A percentile compares a stretch with the other conserved stretches of the same genome.
Conservation (phyloP, 1,140 invertebrate species). For the Apis mellifera region DNA sequence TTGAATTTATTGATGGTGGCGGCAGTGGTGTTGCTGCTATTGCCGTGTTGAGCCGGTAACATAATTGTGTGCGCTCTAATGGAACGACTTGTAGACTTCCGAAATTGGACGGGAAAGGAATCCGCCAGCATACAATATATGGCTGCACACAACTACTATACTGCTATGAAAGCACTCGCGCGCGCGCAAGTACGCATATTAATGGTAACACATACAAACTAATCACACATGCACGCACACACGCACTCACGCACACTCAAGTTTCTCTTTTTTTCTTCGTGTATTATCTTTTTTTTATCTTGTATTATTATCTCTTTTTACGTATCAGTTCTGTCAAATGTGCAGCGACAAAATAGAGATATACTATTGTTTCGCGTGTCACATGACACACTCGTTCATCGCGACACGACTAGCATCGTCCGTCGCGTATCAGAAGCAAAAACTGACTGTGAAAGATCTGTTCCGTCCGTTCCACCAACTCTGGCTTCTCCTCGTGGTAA, state of each 20-base stretch:
- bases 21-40: conserved; percentile 36
- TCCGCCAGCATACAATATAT: conserved; percentile 10
- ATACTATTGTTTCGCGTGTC: conserved; percentile 67
- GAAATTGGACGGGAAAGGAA: conserved; percentile 19
- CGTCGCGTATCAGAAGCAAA: conserved; percentile 67
- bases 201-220: conserved; percentile 11
- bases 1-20: conserved; percentile 5
- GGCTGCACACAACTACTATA: background rate
- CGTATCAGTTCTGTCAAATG: background rate
- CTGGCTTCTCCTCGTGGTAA: conserved; percentile 67
- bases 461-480: conserved; percentile 34
- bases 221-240: conserved; percentile 19
- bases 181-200: conserved; percentile 6
- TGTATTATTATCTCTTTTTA: background rate
- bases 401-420: conserved; percentile 49
- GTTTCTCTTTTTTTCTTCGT: background rate
- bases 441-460: conserved; percentile 70
- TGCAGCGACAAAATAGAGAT: conserved; percentile 1
- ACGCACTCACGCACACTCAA: background rate
- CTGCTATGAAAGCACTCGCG: conserved; percentile 6
- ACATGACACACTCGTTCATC: conserved; percentile 71
- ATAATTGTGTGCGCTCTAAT: conserved; percentile 53
- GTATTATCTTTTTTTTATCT: background rate
- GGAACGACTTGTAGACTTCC: conserved; percentile 23
- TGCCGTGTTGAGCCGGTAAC: conserved; percentile 45